phyloP scores from a whole-genome alignment of 2,113 vertebrate genomes.

The Hipposideros armiger region DNA sequence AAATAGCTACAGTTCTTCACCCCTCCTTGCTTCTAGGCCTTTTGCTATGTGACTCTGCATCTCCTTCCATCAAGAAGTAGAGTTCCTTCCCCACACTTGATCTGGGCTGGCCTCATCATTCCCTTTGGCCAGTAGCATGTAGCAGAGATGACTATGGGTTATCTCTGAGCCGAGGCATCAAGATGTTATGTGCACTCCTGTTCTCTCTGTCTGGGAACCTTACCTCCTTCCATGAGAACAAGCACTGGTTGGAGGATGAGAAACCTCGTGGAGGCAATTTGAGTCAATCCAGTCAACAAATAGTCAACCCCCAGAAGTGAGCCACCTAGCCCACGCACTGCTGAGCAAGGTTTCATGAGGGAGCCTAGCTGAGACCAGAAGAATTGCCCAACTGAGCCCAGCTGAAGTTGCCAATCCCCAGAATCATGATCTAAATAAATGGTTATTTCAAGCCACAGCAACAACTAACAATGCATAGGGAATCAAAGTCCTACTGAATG shows the following conservation, averaged over 20 bases:
- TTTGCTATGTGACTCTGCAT: not conserved
- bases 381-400: not conserved
- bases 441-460: not conserved
- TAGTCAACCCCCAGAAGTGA: not conserved
- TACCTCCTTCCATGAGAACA: not conserved
- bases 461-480: not conserved
- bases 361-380: not conserved
- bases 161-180: not conserved
- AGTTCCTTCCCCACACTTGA: not conserved
- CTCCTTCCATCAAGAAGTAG: not conserved
- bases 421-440: not conserved
- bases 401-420: not conserved
- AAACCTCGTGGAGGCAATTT: not conserved
- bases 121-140: not conserved
- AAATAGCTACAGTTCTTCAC: not conserved
- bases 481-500: not conserved
- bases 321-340: not conserved
- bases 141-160: not conserved
- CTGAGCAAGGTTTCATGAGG: not conserved
- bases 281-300: not conserved
- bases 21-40: not conserved
- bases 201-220: not conserved
- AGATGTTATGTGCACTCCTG: not conserved
- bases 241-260: not conserved
- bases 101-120: not conserved